Percentiles rank a stretch among this genome's conserved stretches.
These are phyloP conservation scores for Hypercompe scribonia DNA, from an alignment of 2,888 invertebrate species.

Conservation along the genomic window DNA sequence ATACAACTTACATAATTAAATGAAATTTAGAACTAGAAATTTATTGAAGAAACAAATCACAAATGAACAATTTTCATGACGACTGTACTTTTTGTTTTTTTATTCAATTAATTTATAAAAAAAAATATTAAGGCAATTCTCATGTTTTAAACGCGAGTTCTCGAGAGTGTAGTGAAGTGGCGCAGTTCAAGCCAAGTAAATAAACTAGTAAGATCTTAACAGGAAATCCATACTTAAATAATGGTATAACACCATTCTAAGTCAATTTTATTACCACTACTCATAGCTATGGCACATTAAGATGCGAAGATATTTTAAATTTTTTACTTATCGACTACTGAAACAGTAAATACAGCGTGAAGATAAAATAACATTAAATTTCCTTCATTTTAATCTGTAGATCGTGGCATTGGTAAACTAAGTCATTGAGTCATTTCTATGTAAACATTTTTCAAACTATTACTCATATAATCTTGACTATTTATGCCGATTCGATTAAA, in stretches of 20 bases:
- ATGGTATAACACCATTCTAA: neutral
- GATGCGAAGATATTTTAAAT: neutral
- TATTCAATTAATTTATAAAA: too few relatives aligned
- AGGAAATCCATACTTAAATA: neutral
- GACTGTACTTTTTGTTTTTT: too few relatives aligned
- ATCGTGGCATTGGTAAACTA: constrained; percentile 10
- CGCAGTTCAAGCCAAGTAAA: too few relatives aligned
- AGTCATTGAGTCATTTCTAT: neutral
- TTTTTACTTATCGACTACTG: constrained; percentile 7
- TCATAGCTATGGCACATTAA: neutral
- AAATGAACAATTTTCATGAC: too few relatives aligned
- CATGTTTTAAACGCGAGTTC: too few relatives aligned
- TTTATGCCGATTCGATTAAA: constrained; percentile 12
- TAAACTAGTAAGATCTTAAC: neutral
- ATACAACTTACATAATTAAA: too few relatives aligned
- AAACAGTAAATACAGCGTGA: constrained; percentile 10
- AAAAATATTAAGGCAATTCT: too few relatives aligned
- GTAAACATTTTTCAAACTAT: neutral
- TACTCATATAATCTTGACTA: neutral
- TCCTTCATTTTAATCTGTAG: constrained; percentile 15
- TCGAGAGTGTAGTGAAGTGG: neutral
- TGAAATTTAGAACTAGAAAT: too few relatives aligned
- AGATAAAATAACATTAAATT: constrained; percentile 17
- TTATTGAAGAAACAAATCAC: too few relatives aligned
- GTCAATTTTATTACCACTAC: neutral